phyloP scores from a whole-genome alignment of 2,797 vertebrate species.

The Mormyrops attenuatus region DNA sequence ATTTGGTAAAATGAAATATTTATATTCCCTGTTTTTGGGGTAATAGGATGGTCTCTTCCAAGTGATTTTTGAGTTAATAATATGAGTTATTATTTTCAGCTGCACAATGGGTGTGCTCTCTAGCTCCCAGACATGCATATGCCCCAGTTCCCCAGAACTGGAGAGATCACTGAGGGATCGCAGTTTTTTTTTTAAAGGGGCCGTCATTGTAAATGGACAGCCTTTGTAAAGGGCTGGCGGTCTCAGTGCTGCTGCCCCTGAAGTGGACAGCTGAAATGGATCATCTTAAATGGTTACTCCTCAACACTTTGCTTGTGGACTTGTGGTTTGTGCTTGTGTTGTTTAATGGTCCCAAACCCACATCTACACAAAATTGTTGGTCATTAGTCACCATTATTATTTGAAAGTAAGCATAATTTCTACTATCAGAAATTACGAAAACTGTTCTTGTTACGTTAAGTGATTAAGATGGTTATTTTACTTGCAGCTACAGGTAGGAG shows the following conservation, averaged over 20 bases:
- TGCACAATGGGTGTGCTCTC: conserved; percentile 7
- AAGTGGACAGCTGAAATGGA: not conserved
- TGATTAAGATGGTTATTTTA: not conserved
- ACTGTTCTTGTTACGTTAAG: not conserved
- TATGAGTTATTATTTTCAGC: conserved; percentile 19
- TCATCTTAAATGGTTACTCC: not conserved
- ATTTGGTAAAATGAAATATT: conserved; percentile 69
- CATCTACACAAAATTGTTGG: not conserved
- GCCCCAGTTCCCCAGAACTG: not conserved
- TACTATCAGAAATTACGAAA: not conserved
- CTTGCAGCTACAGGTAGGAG: not conserved
- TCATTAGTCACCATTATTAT: not conserved
- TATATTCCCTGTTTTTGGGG: conserved; percentile 43
- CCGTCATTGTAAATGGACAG: not conserved
- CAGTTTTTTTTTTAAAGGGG: not conserved
- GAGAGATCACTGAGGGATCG: not conserved
- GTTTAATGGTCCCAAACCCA: not conserved
- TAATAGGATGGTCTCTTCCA: conserved; percentile 29
- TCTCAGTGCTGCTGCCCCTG: not conserved
- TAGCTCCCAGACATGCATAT: conserved; percentile 8
- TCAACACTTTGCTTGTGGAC: not conserved
- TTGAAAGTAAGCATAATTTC: not conserved
- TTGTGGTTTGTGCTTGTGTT: not conserved
- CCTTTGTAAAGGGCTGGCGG: not conserved
- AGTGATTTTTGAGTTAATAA: conserved; percentile 27